These are phyloP conservation scores for Xanthostigma xanthostigma DNA, from an alignment of 2,888 invertebrate species.

Conservation along the genomic window DNA sequence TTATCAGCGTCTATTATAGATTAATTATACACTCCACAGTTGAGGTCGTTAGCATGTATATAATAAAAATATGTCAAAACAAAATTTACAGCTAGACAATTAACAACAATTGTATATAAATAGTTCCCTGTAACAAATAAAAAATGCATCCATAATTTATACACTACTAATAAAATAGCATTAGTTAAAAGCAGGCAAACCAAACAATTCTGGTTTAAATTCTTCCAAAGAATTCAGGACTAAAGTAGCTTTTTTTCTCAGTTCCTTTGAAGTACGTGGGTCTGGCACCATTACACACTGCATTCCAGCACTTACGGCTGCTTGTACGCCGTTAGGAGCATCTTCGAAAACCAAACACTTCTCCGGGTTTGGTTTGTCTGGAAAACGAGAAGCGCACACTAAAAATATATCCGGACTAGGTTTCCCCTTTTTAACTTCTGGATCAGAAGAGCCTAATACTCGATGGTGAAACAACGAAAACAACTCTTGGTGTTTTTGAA, in stretches of 20 bases:
- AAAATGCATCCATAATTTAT: too few relatives aligned
- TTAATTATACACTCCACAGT: too few relatives aligned
- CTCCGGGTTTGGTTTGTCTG: constrained; percentile 44
- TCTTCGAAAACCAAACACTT: constrained; percentile 84
- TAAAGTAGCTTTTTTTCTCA: constrained; percentile 44
- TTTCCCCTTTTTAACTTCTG: constrained; percentile 73
- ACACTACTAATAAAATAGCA: constrained; percentile 9
- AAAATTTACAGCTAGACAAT: too few relatives aligned
- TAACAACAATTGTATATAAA: too few relatives aligned
- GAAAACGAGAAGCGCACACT: constrained; percentile 59
- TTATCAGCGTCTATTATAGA: too few relatives aligned
- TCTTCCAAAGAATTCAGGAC: constrained; percentile 58
- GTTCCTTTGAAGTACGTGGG: constrained; percentile 25
- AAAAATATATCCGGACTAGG: constrained; percentile 81
- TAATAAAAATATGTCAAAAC: too few relatives aligned
- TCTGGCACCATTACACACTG: constrained; percentile 76
- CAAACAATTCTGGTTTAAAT: constrained; percentile 71
- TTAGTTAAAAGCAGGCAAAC: constrained; percentile 53
- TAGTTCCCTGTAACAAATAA: too few relatives aligned
- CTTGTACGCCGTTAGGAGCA: constrained; percentile 75
- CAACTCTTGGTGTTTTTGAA: constrained; percentile 43
- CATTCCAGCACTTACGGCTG: constrained; percentile 70
- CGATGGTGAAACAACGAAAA: constrained; percentile 57
- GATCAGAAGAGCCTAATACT: constrained; percentile 70
- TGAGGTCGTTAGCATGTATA: too few relatives aligned